Conservation (phyloP, 2,888 invertebrate species). For the Branchipolynoe longqiensis region DNA sequence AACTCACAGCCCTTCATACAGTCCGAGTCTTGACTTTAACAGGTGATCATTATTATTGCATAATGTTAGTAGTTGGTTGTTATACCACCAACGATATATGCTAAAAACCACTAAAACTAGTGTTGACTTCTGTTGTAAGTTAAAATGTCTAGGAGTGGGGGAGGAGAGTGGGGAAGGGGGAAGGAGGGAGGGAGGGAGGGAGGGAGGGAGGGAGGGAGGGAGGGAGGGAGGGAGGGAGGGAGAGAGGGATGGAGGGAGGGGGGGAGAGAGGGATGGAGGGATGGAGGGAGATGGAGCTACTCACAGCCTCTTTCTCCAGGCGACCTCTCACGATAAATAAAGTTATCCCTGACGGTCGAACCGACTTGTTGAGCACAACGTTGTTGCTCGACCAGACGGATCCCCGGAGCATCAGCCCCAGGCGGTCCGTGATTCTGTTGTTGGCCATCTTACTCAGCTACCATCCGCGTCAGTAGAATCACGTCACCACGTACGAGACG, state of each 20-base stretch:
- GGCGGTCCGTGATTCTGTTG: background rate
- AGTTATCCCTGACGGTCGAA: background rate
- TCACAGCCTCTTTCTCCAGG: constrained; percentile 24
- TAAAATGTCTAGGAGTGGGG: no score
- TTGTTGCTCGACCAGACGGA: background rate
- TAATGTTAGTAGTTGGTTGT: no score
- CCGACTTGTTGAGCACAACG: background rate
- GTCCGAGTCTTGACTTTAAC: no score
- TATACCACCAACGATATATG: no score
- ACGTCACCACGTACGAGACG: background rate
- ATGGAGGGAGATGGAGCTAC: background rate
- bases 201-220: no score
- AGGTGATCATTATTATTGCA: no score
- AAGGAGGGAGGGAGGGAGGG: no score
- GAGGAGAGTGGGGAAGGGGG: no score
- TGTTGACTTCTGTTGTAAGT: background rate
- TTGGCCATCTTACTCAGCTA: constrained; percentile 35
- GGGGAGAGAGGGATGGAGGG: no score
- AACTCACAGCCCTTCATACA: no score
- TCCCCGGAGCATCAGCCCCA: background rate
- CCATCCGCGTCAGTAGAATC: background rate
- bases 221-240: no score
- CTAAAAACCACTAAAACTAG: background rate
- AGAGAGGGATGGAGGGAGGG: no score
- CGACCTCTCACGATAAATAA: background rate